These are phyloP conservation scores for Crotophaga sulcirostris DNA, from an alignment of 2,113 vertebrate genomes.

Conservation along the genomic window DNA sequence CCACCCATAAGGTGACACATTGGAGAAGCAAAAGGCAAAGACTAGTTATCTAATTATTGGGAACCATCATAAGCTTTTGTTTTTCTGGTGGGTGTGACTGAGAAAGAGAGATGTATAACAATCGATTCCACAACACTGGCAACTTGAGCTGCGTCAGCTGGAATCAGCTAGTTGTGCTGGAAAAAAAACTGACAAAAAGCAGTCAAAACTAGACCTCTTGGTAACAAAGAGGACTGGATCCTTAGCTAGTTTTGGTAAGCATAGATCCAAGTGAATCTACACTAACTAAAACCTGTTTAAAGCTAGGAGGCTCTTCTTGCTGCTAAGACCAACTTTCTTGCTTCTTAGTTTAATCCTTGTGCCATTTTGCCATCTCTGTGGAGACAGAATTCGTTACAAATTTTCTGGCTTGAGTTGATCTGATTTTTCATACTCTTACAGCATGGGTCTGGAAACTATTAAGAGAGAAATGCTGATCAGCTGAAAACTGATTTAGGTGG, in stretches of 20 bases:
- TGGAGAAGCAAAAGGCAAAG: background rate
- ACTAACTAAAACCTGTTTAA: background rate
- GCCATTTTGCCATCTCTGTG: background rate
- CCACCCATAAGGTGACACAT: no score
- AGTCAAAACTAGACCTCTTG: background rate
- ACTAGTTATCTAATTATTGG: background rate
- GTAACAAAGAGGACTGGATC: background rate
- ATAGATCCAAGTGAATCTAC: background rate
- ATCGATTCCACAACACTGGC: background rate
- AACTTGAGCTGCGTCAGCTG: background rate
- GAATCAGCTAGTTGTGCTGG: background rate
- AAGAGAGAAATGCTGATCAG: conserved; percentile 33
- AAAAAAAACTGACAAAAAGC: background rate
- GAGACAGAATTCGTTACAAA: background rate
- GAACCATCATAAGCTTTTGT: background rate
- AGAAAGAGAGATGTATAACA: background rate
- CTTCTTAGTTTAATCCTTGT: background rate
- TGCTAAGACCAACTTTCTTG: background rate
- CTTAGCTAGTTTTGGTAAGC: background rate
- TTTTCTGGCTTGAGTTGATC: background rate
- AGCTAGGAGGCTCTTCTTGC: background rate
- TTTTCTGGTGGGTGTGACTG: background rate
- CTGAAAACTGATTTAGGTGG: conserved; percentile 31
- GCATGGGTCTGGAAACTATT: conserved; percentile 15
- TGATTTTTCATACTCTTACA: background rate